phyloP scores from a whole-genome alignment of 2,113 vertebrate genomes.

The Toxotes chatareus region DNA sequence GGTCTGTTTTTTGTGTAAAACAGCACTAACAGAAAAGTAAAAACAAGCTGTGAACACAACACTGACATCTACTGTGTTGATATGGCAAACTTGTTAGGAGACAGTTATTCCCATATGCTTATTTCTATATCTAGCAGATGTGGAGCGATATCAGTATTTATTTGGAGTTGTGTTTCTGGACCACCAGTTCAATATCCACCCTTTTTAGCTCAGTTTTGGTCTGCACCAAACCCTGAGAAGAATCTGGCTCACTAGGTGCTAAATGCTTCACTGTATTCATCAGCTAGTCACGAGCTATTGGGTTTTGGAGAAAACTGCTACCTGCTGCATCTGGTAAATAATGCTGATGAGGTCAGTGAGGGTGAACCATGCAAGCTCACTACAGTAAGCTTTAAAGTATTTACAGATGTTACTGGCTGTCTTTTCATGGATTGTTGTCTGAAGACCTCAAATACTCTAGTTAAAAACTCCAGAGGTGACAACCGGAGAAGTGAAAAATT shows the following conservation, averaged over 20 bases:
- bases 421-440: background rate
- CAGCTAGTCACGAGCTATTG: too few species aligned
- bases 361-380: background rate
- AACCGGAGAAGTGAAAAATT: constrained; percentile 6
- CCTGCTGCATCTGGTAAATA: background rate
- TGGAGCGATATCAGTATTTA: too few species aligned
- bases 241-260: background rate
- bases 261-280: too few species aligned
- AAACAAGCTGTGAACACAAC: too few species aligned
- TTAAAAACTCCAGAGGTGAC: constrained; percentile 1
- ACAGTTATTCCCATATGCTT: too few species aligned
- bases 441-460: background rate
- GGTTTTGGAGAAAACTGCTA: background rate
- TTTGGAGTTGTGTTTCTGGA: background rate
- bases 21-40: too few species aligned
- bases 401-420: background rate
- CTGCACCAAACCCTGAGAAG: background rate
- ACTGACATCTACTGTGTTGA: too few species aligned
- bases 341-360: background rate
- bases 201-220: background rate
- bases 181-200: background rate
- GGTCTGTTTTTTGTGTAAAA: too few species aligned
- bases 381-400: background rate
- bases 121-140: too few species aligned
- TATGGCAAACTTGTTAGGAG: too few species aligned